These are phyloP conservation scores for Chrysina gloriosa DNA, from an alignment of 2,888 invertebrate genomes.

Conservation along the genomic window DNA sequence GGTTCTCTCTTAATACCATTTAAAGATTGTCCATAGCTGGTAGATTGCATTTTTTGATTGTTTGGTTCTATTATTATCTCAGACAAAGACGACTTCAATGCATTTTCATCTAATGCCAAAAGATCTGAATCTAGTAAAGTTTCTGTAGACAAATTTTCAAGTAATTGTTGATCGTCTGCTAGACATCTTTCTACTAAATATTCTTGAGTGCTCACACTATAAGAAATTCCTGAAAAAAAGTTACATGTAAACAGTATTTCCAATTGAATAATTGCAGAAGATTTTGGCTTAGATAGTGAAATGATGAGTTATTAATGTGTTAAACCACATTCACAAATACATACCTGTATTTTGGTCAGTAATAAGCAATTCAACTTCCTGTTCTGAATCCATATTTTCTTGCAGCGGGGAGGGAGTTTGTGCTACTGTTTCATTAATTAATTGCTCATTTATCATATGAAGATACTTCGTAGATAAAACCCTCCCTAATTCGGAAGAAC, in stretches of 20 bases:
- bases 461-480: slow-evolving; percentile 56
- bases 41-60: slow-evolving; percentile 16
- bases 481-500: slow-evolving; percentile 52
- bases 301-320: too few species aligned
- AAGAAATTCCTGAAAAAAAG: slow-evolving; percentile 48
- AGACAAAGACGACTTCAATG: slow-evolving; percentile 59
- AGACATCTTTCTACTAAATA: slow-evolving; percentile 60
- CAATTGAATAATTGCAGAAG: too few species aligned
- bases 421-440: slow-evolving; percentile 38
- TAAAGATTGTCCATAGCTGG: slow-evolving; percentile 1
- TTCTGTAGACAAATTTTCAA: slow-evolving; percentile 56
- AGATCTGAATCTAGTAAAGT: slow-evolving; percentile 57
- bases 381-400: slow-evolving; percentile 54
- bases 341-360: slow-evolving; percentile 62
- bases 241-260: neutral
- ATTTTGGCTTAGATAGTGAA: too few species aligned
- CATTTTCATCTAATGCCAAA: slow-evolving; percentile 59
- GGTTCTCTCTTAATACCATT: slow-evolving; percentile 23
- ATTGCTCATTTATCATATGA: slow-evolving; percentile 53
- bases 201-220: slow-evolving; percentile 50
- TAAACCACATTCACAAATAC: too few species aligned
- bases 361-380: slow-evolving; percentile 63
- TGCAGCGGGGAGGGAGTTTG: slow-evolving; percentile 45
- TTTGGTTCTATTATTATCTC: slow-evolving; percentile 50
- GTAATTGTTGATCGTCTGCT: slow-evolving; percentile 59